Percentiles rank a stretch among this genome's conserved stretches.
Evolutionary conservation across 2,888 invertebrate species (phyloP).

Genomic region (Drosophila merina): DNA sequence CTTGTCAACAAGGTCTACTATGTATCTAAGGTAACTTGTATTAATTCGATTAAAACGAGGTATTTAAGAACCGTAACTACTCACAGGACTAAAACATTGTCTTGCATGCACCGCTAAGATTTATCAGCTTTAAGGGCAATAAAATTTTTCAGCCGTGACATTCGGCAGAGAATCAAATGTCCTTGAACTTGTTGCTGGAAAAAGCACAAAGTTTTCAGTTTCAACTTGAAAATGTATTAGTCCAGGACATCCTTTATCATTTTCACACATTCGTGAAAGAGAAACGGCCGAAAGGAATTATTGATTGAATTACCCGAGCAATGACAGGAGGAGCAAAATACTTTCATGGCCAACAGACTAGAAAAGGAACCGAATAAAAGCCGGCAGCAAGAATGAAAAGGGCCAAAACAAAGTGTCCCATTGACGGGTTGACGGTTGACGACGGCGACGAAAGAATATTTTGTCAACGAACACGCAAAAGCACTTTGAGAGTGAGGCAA

Average conservation of each 20-base stretch:
- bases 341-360: slow-evolving; percentile 72
- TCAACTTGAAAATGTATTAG: slow-evolving; percentile 20
- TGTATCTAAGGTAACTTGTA: neutral
- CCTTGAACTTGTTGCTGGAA: slow-evolving; percentile 57
- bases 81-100: neutral
- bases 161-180: slow-evolving; percentile 37
- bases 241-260: slow-evolving; percentile 60
- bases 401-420: slow-evolving; percentile 12
- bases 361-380: slow-evolving; percentile 57
- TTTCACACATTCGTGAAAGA: slow-evolving; percentile 53
- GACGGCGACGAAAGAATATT: slow-evolving; percentile 3
- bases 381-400: slow-evolving; percentile 10
- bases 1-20: neutral
- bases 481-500: slow-evolving; percentile 33
- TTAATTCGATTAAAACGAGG: neutral
- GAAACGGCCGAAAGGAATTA: slow-evolving; percentile 52
- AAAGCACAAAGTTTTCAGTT: slow-evolving; percentile 16
- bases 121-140: slow-evolving; percentile 45
- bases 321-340: slow-evolving; percentile 42
- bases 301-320: slow-evolving; percentile 61
- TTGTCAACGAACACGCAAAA: slow-evolving; percentile 37
- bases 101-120: slow-evolving; percentile 47
- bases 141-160: slow-evolving; percentile 41
- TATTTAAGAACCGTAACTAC: neutral
- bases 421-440: slow-evolving; percentile 3